Conservation (phyloP, 2,113 vertebrate species). For the Formicarius rufipectus region DNA sequence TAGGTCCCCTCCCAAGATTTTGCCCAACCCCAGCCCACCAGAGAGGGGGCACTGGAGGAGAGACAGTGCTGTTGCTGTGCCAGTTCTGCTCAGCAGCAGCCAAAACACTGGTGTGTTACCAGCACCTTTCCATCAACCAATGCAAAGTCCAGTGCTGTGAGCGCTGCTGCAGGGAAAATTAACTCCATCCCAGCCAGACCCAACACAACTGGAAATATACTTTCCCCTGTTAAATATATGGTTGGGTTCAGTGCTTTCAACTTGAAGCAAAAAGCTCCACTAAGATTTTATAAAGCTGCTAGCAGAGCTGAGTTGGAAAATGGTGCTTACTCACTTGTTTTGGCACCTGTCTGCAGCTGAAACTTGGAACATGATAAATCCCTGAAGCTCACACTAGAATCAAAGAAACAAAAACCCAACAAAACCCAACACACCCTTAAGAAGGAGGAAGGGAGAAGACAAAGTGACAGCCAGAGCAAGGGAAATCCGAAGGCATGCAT, state of each 20-base stretch:
- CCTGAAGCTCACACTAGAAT: background rate
- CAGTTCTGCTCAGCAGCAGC: background rate
- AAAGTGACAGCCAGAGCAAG: background rate
- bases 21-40: background rate
- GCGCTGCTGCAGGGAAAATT: background rate
- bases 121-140: background rate
- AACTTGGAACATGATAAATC: background rate
- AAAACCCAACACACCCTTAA: background rate
- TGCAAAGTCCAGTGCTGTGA: background rate
- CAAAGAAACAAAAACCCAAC: background rate
- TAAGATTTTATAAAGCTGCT: background rate
- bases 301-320: background rate
- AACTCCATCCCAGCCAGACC: background rate
- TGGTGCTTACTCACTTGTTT: background rate
- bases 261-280: background rate
- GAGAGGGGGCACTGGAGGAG: background rate
- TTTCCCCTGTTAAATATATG: background rate
- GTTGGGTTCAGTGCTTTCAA: background rate
- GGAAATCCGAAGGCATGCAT: background rate
- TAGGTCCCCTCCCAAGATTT: background rate
- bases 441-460: background rate
- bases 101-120: background rate
- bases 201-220: background rate
- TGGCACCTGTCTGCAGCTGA: background rate
- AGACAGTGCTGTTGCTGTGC: no score